Evolutionary conservation across 1,140 invertebrate species (phyloP).

Genomic region (Cotesia typhae): DNA sequence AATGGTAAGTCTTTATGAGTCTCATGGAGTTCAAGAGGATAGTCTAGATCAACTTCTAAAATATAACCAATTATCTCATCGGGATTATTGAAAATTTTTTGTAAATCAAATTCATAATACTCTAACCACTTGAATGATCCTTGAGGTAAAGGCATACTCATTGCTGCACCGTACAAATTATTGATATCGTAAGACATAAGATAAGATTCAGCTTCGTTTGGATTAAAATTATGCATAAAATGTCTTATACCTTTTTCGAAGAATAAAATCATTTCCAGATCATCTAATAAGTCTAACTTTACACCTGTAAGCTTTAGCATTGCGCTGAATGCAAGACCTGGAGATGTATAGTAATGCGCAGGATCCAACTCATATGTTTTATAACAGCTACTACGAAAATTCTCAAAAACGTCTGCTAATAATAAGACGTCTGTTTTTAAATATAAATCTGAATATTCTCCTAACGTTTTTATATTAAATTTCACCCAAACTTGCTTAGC

Average conservation of each 20-base stretch:
- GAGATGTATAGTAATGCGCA: conserved; percentile 53
- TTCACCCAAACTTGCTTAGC: no score
- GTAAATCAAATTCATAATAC: background rate
- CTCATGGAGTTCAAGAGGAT: background rate
- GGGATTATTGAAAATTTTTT: background rate
- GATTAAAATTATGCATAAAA: background rate
- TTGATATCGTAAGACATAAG: conserved; percentile 19
- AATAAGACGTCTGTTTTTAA: conserved; percentile 37
- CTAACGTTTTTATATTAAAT: no score
- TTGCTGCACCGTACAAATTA: background rate
- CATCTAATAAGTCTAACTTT: no score
- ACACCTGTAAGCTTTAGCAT: conserved; percentile 42
- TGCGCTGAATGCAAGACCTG: conserved; percentile 58
- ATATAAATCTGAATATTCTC: no score
- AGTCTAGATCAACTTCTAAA: background rate
- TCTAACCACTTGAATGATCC: background rate
- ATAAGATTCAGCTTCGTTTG: no score
- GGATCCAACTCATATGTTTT: conserved; percentile 51
- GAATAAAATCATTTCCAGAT: background rate
- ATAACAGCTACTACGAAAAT: conserved; percentile 52
- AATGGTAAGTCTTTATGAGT: background rate
- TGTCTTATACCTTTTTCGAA: background rate
- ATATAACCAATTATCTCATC: background rate
- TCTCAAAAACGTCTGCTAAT: conserved; percentile 63
- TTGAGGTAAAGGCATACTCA: background rate